Evolutionary conservation across 2,888 invertebrate species (phyloP), one percentile per base, ranked within the genome.

Genomic region (Drosophila nigricruria): DNA sequence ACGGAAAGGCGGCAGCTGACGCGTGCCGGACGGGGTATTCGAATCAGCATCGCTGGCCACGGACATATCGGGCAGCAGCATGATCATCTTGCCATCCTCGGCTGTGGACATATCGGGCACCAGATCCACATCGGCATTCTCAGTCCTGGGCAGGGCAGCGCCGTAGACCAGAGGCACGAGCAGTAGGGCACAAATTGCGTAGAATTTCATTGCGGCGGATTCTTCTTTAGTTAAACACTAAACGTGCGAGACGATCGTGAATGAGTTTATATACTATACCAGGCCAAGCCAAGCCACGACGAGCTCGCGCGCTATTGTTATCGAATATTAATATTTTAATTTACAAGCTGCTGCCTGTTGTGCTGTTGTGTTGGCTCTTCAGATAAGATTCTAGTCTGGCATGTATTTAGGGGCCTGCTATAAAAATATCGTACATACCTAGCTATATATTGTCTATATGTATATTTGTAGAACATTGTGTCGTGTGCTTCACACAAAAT

Each of bases 151-250:
- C 47, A 43, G 64, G 20, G 52, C 63, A 16, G 82, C 80, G 34
- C 85, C 82, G 54, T 73, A 84, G 73, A 89, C 89, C 23, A 89
- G 78, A 52, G 84, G 87, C 42, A 53, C 53, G 36, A 84, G 58
- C 20, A 84, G 71, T 23, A 84, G 69, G 6, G 81, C 79, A 49
- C 78, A 86, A 34, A 84, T 54, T 40, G 89, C 73, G 4, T 81
- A 47, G 60, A 73, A 70, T 67, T 87, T 89, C 89, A 84, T 84
- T 40, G 69, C 54, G 38, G 67, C 57, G 32, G 68, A 49, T 47
- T 53, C 47, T 53, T 25, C 54, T 10, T 3, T 20, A 56, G 52
- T 71, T 36, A 10, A 30, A 30, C 30, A 89, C 81, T 84, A 78
- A 82, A 42, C 70, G 30, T 43, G 38, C 52, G 6, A 38, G 12